Evolutionary conservation across 2,888 invertebrate species (phyloP), one percentile per base, ranked within the genome.

Genomic region (Dugesia japonica): DNA sequence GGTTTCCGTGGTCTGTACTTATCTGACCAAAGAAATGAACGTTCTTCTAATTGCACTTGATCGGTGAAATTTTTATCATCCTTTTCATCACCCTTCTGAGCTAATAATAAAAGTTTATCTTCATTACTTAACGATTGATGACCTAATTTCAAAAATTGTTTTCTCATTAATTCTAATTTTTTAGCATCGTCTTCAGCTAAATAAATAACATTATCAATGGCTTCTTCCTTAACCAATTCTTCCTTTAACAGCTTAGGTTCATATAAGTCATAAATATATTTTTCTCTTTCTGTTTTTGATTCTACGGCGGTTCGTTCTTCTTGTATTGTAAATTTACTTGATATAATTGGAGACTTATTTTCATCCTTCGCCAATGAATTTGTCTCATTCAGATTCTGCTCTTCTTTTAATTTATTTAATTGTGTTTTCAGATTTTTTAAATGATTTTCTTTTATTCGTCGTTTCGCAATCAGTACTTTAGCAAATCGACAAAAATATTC

Each of bases 1-100:
- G 98, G 98, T 83, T 98, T 98, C 72, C 97, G 86, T 0, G 98
- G 98, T 15, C 97, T 87, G 85, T 97, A 98, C 86, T 97, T 98
- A 86, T 98, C 97, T 0, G 94, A 93, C 93, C 97, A 97, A 71
- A 92, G 86, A 82, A 92, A 92, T 4, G 56, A 56, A 85, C 92
- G 90, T 79, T 89, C 89, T 81, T 92, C 92, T 79, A 94, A 85
- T 28, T 89, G 88, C 78, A 83, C 91, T 89, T 88, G 95, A 91
- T 31, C n/a, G n/a, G 74, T 17, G 26, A 56, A 31, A 20, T 26
- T 42, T 23, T 9, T n/a, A 56, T 56, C 56, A 23, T 23, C 56
- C n/a, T 56, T n/a, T n/a, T 56, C 74, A 20, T 74, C 23, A 26
- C 23, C 74, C 42, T 74, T 73, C 73, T 26, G 71, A n/a, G 33